Evolutionary conservation across 2,888 invertebrate genomes (phyloP).

Genomic region (Himalopsyche kuldschensis): DNA sequence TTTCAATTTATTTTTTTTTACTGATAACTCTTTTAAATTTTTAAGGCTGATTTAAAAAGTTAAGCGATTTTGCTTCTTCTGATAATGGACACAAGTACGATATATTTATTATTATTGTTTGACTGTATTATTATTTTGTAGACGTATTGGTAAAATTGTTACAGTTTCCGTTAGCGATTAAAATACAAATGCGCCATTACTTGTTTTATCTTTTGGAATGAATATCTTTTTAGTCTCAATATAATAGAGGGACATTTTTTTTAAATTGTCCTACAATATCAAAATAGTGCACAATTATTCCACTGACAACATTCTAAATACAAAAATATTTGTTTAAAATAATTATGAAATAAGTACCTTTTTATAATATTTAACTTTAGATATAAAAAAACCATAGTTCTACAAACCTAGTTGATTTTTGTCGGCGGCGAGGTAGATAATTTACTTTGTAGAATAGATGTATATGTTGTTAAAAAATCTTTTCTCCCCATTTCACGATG

Average conservation of each 20-base stretch:
- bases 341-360: no score
- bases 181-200: constrained; percentile 9
- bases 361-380: no score
- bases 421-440: no score
- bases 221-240: background rate
- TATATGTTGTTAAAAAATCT: background rate
- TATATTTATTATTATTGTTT: background rate
- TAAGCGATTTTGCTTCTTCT: constrained; percentile 3
- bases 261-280: no score
- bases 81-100: background rate
- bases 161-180: constrained; percentile 19
- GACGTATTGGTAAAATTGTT: background rate
- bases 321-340: no score
- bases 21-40: background rate
- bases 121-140: background rate
- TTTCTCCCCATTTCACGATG: constrained; percentile 4
- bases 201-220: constrained; percentile 5
- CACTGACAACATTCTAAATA: no score
- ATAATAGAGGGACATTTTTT: background rate
- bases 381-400: no score
- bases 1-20: background rate
- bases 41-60: background rate
- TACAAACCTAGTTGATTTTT: no score
- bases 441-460: no score
- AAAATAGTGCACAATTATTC: no score